Conservation (phyloP, 2,888 invertebrate genomes). For the Unio pictorum region DNA sequence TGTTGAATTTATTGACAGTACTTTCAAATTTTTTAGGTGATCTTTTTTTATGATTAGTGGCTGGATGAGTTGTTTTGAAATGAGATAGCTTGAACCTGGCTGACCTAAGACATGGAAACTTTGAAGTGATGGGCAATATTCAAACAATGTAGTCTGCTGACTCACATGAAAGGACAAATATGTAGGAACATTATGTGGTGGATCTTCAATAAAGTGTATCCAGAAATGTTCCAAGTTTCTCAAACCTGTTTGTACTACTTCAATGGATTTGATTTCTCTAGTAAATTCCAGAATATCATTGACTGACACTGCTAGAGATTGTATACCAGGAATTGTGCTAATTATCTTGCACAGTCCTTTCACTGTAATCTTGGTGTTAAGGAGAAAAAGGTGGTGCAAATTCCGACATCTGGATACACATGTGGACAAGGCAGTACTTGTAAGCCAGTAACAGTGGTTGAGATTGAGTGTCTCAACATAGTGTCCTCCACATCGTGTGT, state of each 20-base stretch:
- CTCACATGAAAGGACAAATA: slow-evolving; percentile 59
- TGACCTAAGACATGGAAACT: slow-evolving; percentile 63
- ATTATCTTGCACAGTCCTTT: slow-evolving; percentile 59
- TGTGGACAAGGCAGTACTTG: slow-evolving; percentile 43
- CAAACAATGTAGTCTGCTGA: slow-evolving; percentile 59
- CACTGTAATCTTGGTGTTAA: slow-evolving; percentile 58
- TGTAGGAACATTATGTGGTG: slow-evolving; percentile 41
- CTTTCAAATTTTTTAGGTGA: slow-evolving; percentile 54
- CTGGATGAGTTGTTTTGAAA: slow-evolving; percentile 62
- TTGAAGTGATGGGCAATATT: slow-evolving; percentile 61
- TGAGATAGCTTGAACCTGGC: slow-evolving; percentile 56
- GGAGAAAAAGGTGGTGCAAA: slow-evolving; percentile 55
- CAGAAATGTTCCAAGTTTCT: slow-evolving; percentile 51
- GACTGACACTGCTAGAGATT: slow-evolving; percentile 59
- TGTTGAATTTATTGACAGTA: slow-evolving; percentile 62
- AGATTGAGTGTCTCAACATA: slow-evolving; percentile 56
- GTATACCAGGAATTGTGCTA: slow-evolving; percentile 47
- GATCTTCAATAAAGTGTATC: slow-evolving; percentile 59
- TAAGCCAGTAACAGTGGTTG: slow-evolving; percentile 65
- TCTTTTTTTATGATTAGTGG: slow-evolving; percentile 60
- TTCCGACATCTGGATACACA: slow-evolving; percentile 55
- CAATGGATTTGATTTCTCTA: slow-evolving; percentile 51
- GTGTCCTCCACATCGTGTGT: slow-evolving; percentile 38
- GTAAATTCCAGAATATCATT: slow-evolving; percentile 61
- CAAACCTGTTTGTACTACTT: slow-evolving; percentile 52